A percentile compares a stretch with the other conserved stretches of the same genome.
phyloP scores from a whole-genome alignment of 2,113 vertebrate genomes.

The Epinephelus moara region DNA sequence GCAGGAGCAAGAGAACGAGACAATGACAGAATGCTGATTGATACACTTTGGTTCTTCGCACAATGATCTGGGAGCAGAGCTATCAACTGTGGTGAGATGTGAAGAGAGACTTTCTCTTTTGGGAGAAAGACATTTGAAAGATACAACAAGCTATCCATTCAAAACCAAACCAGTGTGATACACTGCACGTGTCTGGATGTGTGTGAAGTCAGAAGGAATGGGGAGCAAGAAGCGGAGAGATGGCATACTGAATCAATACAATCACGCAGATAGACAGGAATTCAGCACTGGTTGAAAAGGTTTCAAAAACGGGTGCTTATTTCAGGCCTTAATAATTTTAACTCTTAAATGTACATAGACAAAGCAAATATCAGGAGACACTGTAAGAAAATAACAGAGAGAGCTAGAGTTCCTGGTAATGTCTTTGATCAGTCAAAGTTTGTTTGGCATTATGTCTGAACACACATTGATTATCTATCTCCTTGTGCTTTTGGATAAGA shows the following conservation, averaged over 20 bases:
- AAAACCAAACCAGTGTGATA: neutral
- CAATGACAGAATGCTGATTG: slow-evolving; percentile 51
- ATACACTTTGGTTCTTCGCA: slow-evolving; percentile 48
- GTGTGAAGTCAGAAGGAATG: neutral
- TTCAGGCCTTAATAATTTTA: neutral
- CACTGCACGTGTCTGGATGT: neutral
- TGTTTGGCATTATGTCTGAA: neutral
- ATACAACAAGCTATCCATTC: slow-evolving; percentile 32
- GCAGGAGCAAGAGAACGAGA: slow-evolving; percentile 30
- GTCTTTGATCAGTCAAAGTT: neutral
- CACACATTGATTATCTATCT: too few relatives aligned
- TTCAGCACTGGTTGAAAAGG: neutral
- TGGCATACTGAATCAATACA: neutral
- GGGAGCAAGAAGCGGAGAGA: neutral
- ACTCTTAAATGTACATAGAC: neutral
- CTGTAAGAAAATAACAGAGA: neutral
- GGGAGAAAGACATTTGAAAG: slow-evolving; percentile 33
- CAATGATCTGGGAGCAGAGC: slow-evolving; percentile 26
- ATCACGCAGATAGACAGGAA: neutral
- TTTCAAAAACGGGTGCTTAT: neutral
- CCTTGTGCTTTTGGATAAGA: neutral
- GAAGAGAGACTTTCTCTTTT: slow-evolving; percentile 20
- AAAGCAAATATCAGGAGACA: neutral
- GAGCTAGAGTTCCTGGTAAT: neutral
- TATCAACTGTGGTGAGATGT: slow-evolving; percentile 25